Base-by-base conservation (phyloP, 2,888 invertebrate species). In the Crematogaster levior region DNA sequence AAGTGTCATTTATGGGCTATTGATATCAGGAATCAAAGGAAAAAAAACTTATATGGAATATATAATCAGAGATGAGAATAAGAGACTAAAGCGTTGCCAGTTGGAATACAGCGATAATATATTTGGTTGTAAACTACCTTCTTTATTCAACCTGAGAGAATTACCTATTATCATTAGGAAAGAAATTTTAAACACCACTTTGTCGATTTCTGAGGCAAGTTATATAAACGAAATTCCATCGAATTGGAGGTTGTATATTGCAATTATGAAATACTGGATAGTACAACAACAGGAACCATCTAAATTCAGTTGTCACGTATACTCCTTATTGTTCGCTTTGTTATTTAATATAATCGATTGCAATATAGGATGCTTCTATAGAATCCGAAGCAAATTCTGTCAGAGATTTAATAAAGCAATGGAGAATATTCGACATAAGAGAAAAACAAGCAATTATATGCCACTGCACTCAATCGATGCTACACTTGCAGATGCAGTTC, bases 221-320 rank as follows among this genome's bases (percentile, higher is more conserved):
- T 84, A 90, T 40, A 84, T 94, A 34, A 89, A 95, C 21, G 86
- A 93, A 53, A 93, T 96, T 82, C 96, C 97, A 27, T 82, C 91
- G 1, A 95, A 96, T 86, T 97, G 96, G 95, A 95, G 95, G 91
- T 88, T 97, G 46, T 96, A 95, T 90, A 94, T 97, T 88, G 94
- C 96, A 51, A 93, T 96, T 21, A 90, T 96, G 1, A 92, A 96
- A 3, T 97, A 96, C 95, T 96, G 97, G 95, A 95, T 90, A 56
- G 92, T 84, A 92, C 95, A 94, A 93, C 95, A 93, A 90, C 92
- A 89, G 91, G 90, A 93, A 83, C 94, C 95, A 0, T 84, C 93
- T 53, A 92, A 95, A 30, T 94, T 93, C 9, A 92, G 92, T 75
- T 91, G 93, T 73, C 95, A 96, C 91, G 87, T 97, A 18, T 95